These are phyloP conservation scores for Chironomus tentans DNA, from an alignment of 2,888 invertebrate species.

Conservation along the genomic window DNA sequence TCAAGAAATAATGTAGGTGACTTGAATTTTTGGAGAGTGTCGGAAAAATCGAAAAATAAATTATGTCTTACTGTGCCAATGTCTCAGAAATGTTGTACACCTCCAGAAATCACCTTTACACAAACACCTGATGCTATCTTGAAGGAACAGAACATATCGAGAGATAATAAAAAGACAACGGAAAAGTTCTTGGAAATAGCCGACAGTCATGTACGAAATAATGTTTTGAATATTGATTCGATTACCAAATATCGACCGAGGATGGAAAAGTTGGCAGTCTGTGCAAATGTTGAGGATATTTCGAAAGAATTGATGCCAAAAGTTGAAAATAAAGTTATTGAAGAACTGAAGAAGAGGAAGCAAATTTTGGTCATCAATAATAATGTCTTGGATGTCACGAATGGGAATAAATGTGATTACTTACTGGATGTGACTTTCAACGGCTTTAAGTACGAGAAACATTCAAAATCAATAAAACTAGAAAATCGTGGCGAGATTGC, in stretches of 20 bases:
- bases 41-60: neutral
- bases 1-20: neutral
- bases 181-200: neutral
- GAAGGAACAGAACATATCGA: neutral
- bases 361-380: neutral
- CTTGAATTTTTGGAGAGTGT: conserved; percentile 4
- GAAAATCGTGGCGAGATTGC: conserved; percentile 3
- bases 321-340: neutral
- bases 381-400: neutral
- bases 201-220: neutral
- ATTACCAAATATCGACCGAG: neutral
- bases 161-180: neutral
- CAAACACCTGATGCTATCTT: conserved; percentile 15
- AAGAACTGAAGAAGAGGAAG: neutral
- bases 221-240: neutral
- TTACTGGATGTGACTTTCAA: conserved; percentile 1
- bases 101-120: neutral
- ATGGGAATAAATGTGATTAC: neutral
- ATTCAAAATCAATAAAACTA: neutral
- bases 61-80: neutral
- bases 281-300: neutral
- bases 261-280: conserved; percentile 1
- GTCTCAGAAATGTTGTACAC: neutral
- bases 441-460: neutral
- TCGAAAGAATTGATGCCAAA: neutral